A percentile compares a stretch with the other conserved stretches of the same genome.
phyloP scores from a whole-genome alignment of 1,140 invertebrate genomes.

The Tenebrio molitor region DNA sequence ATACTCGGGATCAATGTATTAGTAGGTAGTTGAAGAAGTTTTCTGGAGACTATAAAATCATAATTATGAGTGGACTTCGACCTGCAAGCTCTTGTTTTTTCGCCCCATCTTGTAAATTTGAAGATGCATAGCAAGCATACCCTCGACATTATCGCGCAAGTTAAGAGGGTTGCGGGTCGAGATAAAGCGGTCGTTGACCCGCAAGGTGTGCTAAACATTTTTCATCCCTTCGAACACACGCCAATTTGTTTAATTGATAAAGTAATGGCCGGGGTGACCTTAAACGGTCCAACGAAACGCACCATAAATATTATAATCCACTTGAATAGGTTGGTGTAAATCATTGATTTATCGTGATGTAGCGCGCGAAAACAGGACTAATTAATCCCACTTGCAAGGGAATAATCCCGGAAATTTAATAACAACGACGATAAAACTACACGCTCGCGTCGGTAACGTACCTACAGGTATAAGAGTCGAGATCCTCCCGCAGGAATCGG shows the following conservation, averaged over 20 bases:
- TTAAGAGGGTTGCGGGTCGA: slow-evolving; percentile 6
- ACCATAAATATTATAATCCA: slow-evolving; percentile 9
- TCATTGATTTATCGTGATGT: slow-evolving; percentile 14
- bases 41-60: no score
- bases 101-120: background rate
- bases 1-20: no score
- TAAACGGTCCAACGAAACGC: slow-evolving; percentile 5
- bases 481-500: slow-evolving; percentile 3
- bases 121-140: slow-evolving; percentile 18
- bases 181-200: slow-evolving; percentile 7
- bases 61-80: no score
- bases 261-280: background rate
- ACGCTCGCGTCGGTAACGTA: no score
- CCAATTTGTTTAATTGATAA: slow-evolving; percentile 6
- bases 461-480: background rate
- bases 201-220: slow-evolving; percentile 1
- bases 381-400: slow-evolving; percentile 12
- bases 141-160: slow-evolving; percentile 4
- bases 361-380: slow-evolving; percentile 9
- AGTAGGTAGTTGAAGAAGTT: no score
- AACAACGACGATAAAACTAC: background rate
- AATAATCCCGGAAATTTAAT: slow-evolving; percentile 1
- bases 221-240: background rate
- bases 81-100: no score
- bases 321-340: background rate